Percentiles rank a stretch among this genome's conserved stretches.
Conservation (phyloP, 2,888 invertebrate genomes). For the Melangyna quadrimaculata region DNA sequence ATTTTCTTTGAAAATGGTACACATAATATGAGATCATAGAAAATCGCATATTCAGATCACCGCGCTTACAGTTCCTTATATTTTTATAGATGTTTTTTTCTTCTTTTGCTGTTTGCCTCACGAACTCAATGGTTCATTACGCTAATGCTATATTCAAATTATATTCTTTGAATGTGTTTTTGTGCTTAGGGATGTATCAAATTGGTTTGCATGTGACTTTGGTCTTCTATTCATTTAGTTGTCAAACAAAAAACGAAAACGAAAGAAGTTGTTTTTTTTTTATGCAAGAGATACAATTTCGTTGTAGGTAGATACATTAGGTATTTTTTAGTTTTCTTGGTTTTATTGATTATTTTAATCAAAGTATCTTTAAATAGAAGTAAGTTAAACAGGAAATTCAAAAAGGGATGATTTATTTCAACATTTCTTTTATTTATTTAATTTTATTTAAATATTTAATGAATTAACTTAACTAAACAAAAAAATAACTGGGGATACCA, state of each 20-base stretch:
- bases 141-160: slow-evolving; percentile 80
- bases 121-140: slow-evolving; percentile 80
- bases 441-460: not conserved
- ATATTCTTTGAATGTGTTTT: slow-evolving; percentile 74
- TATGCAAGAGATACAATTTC: not conserved
- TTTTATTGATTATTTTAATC: not conserved
- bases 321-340: not conserved
- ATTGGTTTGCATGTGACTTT: slow-evolving; percentile 31
- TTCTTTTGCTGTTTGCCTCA: slow-evolving; percentile 33
- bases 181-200: slow-evolving; percentile 32
- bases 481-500: no score
- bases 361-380: not conserved
- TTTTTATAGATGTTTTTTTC: not conserved
- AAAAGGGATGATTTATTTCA: not conserved
- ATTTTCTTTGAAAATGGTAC: not conserved
- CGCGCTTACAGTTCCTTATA: slow-evolving; percentile 28
- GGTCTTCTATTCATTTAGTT: not conserved
- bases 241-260: not conserved
- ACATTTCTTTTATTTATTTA: not conserved
- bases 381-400: not conserved
- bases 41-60: slow-evolving; percentile 68
- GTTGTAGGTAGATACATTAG: not conserved
- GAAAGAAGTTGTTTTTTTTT: not conserved
- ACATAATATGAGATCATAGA: slow-evolving; percentile 55
- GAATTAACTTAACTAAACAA: no score